Percentiles rank a stretch among this genome's conserved stretches.
Conservation (phyloP, 2,797 vertebrate genomes). For the Propithecus perrieri region DNA sequence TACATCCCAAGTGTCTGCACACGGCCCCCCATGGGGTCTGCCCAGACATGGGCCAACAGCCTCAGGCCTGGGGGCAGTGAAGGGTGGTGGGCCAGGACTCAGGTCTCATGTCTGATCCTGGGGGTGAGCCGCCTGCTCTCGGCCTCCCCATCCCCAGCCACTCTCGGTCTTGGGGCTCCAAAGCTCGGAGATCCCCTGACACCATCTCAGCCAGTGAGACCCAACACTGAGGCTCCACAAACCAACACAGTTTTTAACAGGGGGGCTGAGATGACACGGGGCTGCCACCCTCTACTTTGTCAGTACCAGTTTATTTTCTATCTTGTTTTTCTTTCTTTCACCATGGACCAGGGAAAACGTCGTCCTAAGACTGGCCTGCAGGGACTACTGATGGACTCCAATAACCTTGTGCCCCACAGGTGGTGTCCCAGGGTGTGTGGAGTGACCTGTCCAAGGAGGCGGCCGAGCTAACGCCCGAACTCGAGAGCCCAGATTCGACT, state of each 20-base stretch:
- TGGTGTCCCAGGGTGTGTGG: accelerated
- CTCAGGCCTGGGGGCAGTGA: neutral
- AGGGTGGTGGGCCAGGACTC: neutral
- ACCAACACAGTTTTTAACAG: neutral
- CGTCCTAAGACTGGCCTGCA: neutral
- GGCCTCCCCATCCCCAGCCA: neutral
- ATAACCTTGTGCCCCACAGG: neutral
- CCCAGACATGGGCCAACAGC: neutral
- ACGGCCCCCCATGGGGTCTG: neutral
- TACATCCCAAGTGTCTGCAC: neutral
- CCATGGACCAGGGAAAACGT: neutral
- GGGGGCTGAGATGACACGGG: neutral
- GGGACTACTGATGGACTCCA: neutral
- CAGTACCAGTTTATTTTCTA: neutral
- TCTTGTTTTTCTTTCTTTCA: neutral
- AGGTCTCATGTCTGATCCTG: neutral
- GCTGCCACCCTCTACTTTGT: neutral
- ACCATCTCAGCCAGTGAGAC: neutral
- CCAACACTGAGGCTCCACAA: neutral
- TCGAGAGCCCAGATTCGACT: neutral
- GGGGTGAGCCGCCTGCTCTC: neutral
- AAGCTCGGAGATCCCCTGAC: neutral
- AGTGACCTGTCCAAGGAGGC: neutral
- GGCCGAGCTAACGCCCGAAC: neutral
- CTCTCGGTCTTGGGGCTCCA: neutral